Base-by-base conservation (phyloP, 2,797 vertebrate species). In the Centroberyx gerrardi region DNA sequence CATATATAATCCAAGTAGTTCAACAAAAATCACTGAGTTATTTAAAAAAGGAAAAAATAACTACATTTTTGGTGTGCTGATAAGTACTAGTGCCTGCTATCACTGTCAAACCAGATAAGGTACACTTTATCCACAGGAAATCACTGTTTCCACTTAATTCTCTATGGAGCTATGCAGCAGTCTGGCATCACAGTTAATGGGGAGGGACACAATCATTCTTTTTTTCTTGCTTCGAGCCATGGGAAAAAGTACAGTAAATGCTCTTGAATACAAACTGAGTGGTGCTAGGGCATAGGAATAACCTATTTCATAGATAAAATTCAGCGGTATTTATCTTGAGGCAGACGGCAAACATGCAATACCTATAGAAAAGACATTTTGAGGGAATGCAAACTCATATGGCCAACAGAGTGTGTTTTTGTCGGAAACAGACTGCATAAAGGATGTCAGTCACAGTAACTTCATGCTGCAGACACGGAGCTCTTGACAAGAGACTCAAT, bases 291-390 rank as follows among this genome's bases (percentile, higher is more conserved):
- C 61, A 69, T 68, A 49, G 48, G 49, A 81, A 76, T 18, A 49
- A 76, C 82, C 14, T 38, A 48, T 62, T 81, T 78, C 49, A 84
- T 81, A 61, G 69, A 85, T 78, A 78, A 66, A 67, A 66, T 74
- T 75, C 51, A 71, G 51, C 22, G 44, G 60, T 76, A 92, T 95
- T 95, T 94, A 92, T 92, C 95, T 95, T 94, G 94, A 95, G 96
- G 94, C 94, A 95, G 95, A 94, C 52, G 93, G 93, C 94, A 95
- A 94, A 94, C 95, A 96, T 95, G 96, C 95, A 94, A 94, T 96
- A 96, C 89, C 86, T 91, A 86, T 87, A 84, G 79, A 86, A 78
- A 86, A 86, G 85, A 87, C 74, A 76, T 60, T 68, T 64, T 7
- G 28, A 72, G 74, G 67, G 64, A 70, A 76, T 71, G 64, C 62